These are phyloP conservation scores for Mactromeris polynyma DNA, from an alignment of 2,888 invertebrate species.

Conservation along the genomic window DNA sequence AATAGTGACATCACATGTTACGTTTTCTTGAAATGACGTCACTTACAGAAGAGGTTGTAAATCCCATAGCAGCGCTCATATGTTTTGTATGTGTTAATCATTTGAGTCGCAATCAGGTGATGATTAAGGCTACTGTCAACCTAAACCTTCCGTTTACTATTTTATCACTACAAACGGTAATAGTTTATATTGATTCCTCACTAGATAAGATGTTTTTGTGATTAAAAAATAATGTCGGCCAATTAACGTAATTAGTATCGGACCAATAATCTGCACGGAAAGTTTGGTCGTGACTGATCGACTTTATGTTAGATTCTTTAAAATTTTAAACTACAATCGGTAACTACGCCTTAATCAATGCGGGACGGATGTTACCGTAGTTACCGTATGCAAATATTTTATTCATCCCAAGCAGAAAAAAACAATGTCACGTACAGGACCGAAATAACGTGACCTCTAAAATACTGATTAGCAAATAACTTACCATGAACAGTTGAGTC, in stretches of 20 bases:
- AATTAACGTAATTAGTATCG: not conserved
- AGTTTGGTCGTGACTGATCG: not conserved
- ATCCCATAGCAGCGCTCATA: too few relatives aligned
- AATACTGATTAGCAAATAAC: too few relatives aligned
- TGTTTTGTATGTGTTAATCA: not conserved
- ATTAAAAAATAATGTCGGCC: not conserved
- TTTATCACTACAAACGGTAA: not conserved
- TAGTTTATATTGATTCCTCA: not conserved
- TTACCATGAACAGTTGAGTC: too few relatives aligned
- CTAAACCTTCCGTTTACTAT: not conserved
- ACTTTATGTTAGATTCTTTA: not conserved
- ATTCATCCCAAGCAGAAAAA: not conserved
- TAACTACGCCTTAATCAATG: not conserved
- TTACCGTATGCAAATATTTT: too few relatives aligned
- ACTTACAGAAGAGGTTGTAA: too few relatives aligned
- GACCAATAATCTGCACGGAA: not conserved
- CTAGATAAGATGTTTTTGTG: not conserved
- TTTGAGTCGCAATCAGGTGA: not conserved
- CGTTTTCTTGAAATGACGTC: too few relatives aligned
- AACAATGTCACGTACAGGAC: not conserved
- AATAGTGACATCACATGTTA: too few relatives aligned
- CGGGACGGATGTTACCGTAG: not conserved
- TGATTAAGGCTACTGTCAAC: not conserved
- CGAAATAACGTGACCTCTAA: too few relatives aligned
- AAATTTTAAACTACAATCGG: not conserved